Evolutionary conservation across 2,888 invertebrate species (phyloP), one percentile per base, ranked within the genome.

Genomic region (Toxonevra muliebris): DNA sequence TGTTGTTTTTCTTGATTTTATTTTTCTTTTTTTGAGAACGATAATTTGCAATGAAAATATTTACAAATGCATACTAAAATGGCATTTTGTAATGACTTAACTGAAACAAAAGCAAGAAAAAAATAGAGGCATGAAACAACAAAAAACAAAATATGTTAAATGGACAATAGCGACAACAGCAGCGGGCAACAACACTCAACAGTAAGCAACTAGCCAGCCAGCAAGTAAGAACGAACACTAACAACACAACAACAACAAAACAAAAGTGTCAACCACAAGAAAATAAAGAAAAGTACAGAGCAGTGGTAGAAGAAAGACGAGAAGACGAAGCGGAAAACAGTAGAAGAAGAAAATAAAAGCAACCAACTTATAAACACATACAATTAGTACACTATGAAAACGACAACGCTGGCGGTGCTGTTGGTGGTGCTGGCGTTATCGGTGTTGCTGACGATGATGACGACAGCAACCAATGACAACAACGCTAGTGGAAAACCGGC

Each of bases 181-280:
- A 43, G 43, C n/a, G 9, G 19, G 12, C 12, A 11, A 58, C 11
- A 13, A 1, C 8, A 43, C 10, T 15, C 1, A 20, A 1, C 11
- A 65, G 53, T 15, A 15, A 42, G 42, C 40, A 20, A 42, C 40
- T 9, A n/a, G 17, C 30, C 30, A 30, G 30, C 7, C 30, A 30
- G 7, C 30, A 30, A 30, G 7, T 30, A 30, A 30, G 30, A 30
- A 30, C 53, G 7, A 57, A 30, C 40, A 57, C 8, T 13, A 57
- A 20, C 13, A 30, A 20, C 20, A 17, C 57, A 61, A 61, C 64
- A 68, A 65, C 54, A 61, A 45, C 48, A 61, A 61, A 58, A 68
- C 64, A 68, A 68, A 68, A 65, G 61, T 65, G 68, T 68, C 68
- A 65, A 68, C 68, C 68, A 57, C 68, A 64, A 61, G 60, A 45